A percentile compares a stretch with the other conserved stretches of the same genome.
phyloP scores from a whole-genome alignment of 2,113 vertebrate genomes.

The Amphilophus citrinellus region DNA sequence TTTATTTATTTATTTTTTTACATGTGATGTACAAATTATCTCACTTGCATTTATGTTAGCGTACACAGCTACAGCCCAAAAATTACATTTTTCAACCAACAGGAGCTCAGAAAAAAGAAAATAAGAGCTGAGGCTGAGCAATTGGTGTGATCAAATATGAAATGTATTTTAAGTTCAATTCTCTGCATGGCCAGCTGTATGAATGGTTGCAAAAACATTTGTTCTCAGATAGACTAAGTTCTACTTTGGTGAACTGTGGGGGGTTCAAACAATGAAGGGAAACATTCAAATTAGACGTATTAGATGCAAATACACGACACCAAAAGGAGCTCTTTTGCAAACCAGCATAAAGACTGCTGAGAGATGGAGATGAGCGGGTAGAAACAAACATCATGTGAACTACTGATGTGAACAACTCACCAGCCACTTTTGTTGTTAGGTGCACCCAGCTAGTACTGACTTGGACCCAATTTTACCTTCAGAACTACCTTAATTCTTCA shows the following conservation, averaged over 20 bases:
- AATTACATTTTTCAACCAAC: conserved; percentile 11
- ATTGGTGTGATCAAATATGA: not conserved
- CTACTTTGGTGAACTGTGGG: not conserved
- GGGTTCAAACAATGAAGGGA: not conserved
- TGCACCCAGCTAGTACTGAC: no score
- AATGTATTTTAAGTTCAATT: not conserved
- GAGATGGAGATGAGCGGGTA: not conserved
- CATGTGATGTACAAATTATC: not conserved
- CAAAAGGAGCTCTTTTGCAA: not conserved
- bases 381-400: not conserved
- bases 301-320: conserved; percentile 24
- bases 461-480: no score
- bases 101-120: not conserved
- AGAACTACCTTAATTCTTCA: no score
- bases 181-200: not conserved
- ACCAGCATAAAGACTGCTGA: not conserved
- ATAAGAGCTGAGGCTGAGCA: not conserved
- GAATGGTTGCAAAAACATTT: not conserved
- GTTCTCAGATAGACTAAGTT: not conserved
- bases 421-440: no score
- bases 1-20: not conserved
- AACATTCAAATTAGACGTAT: conserved; percentile 27
- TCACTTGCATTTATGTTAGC: not conserved
- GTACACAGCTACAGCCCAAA: not conserved
- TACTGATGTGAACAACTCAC: no score